Conservation (phyloP, 2,797 vertebrate species). For the Pseudochaenichthys georgianus region DNA sequence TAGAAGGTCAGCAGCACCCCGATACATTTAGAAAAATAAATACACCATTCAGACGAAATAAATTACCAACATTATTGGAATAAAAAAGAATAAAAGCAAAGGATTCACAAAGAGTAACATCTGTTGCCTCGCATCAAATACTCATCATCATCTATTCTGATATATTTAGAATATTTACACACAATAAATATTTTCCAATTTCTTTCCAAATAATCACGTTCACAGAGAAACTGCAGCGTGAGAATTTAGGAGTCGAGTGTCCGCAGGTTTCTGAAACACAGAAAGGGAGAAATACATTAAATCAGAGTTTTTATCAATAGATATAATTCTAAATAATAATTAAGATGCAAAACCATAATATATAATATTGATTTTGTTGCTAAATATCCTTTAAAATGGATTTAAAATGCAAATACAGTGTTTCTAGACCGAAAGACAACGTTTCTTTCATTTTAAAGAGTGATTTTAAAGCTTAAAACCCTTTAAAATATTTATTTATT, state of each 20-base stretch:
- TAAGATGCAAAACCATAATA: too few species aligned
- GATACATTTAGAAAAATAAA: slow-evolving; percentile 98
- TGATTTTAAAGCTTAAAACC: too few species aligned
- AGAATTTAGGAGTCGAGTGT: slow-evolving; percentile 85
- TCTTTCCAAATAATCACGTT: slow-evolving; percentile 91
- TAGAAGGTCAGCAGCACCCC: slow-evolving; percentile 98
- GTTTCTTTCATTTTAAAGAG: too few species aligned
- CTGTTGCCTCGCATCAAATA: slow-evolving; percentile 73
- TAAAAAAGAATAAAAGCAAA: slow-evolving; percentile 73
- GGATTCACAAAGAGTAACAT: slow-evolving; percentile 84
- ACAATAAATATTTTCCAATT: slow-evolving; percentile 96
- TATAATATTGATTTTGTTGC: too few species aligned
- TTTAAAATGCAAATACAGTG: too few species aligned
- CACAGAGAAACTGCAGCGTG: slow-evolving; percentile 88
- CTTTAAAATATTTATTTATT: too few species aligned
- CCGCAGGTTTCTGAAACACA: slow-evolving; percentile 86
- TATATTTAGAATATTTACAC: slow-evolving; percentile 95
- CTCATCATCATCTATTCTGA: slow-evolving; percentile 82
- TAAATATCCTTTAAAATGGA: too few species aligned
- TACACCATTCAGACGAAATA: slow-evolving; percentile 95
- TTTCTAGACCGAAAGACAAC: too few species aligned
- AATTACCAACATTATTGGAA: slow-evolving; percentile 93
- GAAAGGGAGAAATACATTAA: slow-evolving; percentile 1
- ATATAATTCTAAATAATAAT: too few species aligned
- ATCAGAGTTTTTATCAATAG: too few species aligned